Conservation (phyloP, 2,888 invertebrate species). For the Cantharis rufa region DNA sequence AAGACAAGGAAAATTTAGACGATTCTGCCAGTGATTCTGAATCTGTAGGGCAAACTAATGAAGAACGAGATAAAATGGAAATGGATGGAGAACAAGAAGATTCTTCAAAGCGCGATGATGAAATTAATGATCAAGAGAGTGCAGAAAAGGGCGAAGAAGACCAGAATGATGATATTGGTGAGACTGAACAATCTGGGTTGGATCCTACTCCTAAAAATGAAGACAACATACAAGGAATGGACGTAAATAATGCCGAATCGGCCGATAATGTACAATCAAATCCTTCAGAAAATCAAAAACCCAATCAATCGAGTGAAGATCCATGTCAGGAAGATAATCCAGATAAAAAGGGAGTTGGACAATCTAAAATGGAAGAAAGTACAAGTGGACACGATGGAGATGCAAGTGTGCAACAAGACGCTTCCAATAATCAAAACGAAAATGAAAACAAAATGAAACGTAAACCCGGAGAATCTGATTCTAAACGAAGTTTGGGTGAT, state of each 20-base stretch:
- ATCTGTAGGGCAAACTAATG: conserved; percentile 36
- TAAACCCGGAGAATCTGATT: conserved; percentile 76
- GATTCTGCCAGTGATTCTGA: conserved; percentile 43
- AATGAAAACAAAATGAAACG: conserved; percentile 61
- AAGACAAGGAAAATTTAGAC: conserved; percentile 35
- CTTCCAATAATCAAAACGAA: conserved; percentile 42
- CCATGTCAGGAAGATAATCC: conserved; percentile 62
- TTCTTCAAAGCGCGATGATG: conserved; percentile 39
- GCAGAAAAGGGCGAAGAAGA: conserved; percentile 46
- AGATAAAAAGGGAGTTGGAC: conserved; percentile 71
- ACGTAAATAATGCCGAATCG: conserved; percentile 54
- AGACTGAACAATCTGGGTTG: conserved; percentile 35
- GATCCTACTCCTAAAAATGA: conserved; percentile 52
- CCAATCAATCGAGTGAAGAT: conserved; percentile 55
- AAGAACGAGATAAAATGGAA: conserved; percentile 39
- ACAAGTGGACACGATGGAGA: conserved; percentile 70
- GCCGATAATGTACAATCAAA: conserved; percentile 58
- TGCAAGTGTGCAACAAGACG: conserved; percentile 51
- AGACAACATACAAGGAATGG: conserved; percentile 55
- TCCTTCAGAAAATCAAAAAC: conserved; percentile 45
- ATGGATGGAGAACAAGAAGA: conserved; percentile 44
- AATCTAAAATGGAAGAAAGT: conserved; percentile 74
- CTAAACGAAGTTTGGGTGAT: conserved; percentile 73
- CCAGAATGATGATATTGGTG: conserved; percentile 38
- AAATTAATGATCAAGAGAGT: conserved; percentile 41